phyloP scores from a whole-genome alignment of 2,113 vertebrate species.

The Excalfactoria chinensis region DNA sequence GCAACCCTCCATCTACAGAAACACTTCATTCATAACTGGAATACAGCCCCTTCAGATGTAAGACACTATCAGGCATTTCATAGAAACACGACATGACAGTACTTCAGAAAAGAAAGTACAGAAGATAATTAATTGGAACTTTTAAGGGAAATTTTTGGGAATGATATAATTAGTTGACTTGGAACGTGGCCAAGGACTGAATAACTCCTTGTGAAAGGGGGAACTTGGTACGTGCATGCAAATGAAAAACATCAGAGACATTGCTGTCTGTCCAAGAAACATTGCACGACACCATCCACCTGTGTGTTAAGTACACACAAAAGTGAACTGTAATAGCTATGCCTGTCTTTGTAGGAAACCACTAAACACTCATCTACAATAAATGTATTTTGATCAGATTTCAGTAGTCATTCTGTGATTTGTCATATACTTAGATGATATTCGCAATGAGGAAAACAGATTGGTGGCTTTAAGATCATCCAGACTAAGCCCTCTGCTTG shows the following conservation, averaged over 20 bases:
- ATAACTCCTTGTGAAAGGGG: background rate
- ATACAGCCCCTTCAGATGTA: background rate
- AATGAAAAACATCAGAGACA: background rate
- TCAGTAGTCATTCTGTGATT: background rate
- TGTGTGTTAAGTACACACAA: background rate
- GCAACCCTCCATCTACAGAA: background rate
- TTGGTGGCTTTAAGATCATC: background rate
- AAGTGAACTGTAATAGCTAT: background rate
- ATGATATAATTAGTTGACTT: constrained; percentile 13
- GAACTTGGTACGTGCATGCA: background rate
- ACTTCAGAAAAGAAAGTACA: background rate
- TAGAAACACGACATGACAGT: background rate
- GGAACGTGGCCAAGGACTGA: background rate
- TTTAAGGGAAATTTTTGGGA: constrained; percentile 1
- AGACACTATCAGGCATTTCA: background rate
- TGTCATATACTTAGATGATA: background rate
- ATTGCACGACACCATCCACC: background rate
- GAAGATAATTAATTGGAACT: constrained; percentile 28
- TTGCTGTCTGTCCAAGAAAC: background rate
- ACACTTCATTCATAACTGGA: background rate
- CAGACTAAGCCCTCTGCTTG: background rate
- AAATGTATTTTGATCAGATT: background rate
- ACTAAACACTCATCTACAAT: background rate
- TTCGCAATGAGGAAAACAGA: background rate
- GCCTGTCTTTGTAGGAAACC: background rate